phyloP scores from a whole-genome alignment of 2,113 vertebrate species.

The Gobius niger region DNA sequence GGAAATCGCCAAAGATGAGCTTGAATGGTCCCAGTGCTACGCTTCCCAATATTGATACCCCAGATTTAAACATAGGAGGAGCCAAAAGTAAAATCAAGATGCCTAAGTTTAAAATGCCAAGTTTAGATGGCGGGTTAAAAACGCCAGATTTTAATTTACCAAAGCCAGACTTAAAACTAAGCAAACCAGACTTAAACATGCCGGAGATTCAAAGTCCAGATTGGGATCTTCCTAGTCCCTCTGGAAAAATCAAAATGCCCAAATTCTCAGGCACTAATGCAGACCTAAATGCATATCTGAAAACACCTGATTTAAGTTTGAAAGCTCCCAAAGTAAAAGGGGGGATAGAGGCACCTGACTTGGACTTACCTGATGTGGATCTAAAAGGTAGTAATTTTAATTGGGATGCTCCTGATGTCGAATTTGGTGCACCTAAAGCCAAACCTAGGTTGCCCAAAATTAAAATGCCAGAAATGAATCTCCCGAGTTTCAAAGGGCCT shows the following conservation, averaged over 20 bases:
- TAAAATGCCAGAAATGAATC: conserved; percentile 52
- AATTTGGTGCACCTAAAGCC: conserved; percentile 39
- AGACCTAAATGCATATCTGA: conserved; percentile 28
- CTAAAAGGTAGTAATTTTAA: conserved; percentile 52
- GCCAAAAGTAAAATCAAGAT: conserved; percentile 39
- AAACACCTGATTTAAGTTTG: conserved; percentile 34
- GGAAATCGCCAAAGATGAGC: conserved; percentile 50
- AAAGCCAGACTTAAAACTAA: conserved; percentile 16
- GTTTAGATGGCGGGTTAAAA: conserved; percentile 14
- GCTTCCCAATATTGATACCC: conserved; percentile 30
- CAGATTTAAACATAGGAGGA: conserved; percentile 23
- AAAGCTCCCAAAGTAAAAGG: conserved; percentile 53
- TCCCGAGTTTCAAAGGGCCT: conserved; percentile 43
- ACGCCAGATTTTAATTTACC: conserved; percentile 29
- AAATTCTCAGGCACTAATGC: conserved; percentile 47
- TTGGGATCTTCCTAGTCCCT: conserved; percentile 18
- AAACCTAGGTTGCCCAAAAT: conserved; percentile 55
- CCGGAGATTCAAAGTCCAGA: conserved; percentile 38
- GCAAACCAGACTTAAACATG: conserved; percentile 17
- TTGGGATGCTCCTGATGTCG: conserved; percentile 46
- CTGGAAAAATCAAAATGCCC: conserved; percentile 31
- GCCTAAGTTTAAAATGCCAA: conserved; percentile 44
- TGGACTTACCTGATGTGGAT: conserved; percentile 47
- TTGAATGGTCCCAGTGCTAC: conserved; percentile 35
- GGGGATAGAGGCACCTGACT: conserved; percentile 42